Evolutionary conservation across 2,797 vertebrate species (phyloP), one percentile per base, ranked within the genome.

Genomic region (Parotocinclus haroldoi): DNA sequence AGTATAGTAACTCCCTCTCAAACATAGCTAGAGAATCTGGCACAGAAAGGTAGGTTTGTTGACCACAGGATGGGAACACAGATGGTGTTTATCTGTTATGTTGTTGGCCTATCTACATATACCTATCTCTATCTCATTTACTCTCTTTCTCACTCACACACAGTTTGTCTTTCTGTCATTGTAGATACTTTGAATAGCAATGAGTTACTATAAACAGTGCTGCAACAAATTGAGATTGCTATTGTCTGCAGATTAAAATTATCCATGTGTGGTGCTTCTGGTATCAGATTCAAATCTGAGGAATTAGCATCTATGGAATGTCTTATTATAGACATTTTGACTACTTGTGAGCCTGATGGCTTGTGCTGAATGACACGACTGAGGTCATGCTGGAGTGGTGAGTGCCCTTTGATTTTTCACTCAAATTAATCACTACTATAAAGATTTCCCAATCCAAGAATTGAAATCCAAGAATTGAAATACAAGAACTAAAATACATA

Each of bases 71-170:
- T 68, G 54, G 44, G 74, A 76, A 66, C 78, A 80, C 79, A 83
- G 80, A 80, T 83, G 79, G 80, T 78, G 74, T 76, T 77, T 75
- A 67, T 74, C 66, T 53, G 50, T 57, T 74, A 76, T 56, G n/a
- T 52, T 68, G 53, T 40, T 79, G 70, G 73, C 76, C 65, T 74
- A 69, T 69, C 60, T 64, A 74, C 75, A 54, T 72, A 57, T 65
- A 54, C 55, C 49, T 18, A 36, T 27, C 56, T 66, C 54, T 37
- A 61, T 42, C 12, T 51, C 36, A 27, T 27, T 27, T 5, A 27
- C 27, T 27, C 5, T 27, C 27, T 27, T 5, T 27, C 27, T 27
- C 27, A 2, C 27, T 27, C 27, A 27, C 27, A 27, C 2, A 5
- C 2, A 27, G 27, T 27, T 27, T 27, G 27, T 2, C 27, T 27